phyloP scores from a whole-genome alignment of 2,113 vertebrate genomes.

The Pipa parva region DNA sequence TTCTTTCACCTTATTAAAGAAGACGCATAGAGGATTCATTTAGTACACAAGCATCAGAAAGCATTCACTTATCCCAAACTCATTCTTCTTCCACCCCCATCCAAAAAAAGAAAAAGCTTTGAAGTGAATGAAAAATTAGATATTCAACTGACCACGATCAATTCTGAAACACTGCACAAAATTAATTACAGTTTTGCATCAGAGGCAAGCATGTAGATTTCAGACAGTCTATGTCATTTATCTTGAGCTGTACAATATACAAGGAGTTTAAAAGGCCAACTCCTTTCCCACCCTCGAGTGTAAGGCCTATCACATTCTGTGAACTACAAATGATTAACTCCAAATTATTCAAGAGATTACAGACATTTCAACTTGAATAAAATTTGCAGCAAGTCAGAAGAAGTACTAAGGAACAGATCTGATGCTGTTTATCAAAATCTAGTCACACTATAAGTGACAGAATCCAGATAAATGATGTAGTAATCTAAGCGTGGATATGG shows the following conservation, averaged over 20 bases:
- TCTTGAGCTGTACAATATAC: constrained; percentile 73
- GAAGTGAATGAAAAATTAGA: constrained; percentile 85
- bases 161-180: constrained; percentile 94
- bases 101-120: constrained; percentile 56
- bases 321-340: constrained; percentile 86
- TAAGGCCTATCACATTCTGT: constrained; percentile 66
- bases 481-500: constrained; percentile 54
- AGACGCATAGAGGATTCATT: constrained; percentile 60
- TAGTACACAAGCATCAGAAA: constrained; percentile 46
- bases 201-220: constrained; percentile 75
- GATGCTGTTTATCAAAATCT: constrained; percentile 75
- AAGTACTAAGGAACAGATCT: constrained; percentile 60
- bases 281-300: constrained; percentile 74
- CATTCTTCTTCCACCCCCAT: constrained; percentile 45
- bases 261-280: constrained; percentile 78
- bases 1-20: constrained; percentile 72
- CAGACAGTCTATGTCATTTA: constrained; percentile 76
- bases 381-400: constrained; percentile 59
- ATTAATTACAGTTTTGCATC: constrained; percentile 94
- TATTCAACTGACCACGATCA: constrained; percentile 87
- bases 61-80: constrained; percentile 45
- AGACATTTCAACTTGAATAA: constrained; percentile 67
- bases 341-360: constrained; percentile 79
- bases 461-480: constrained; percentile 62
- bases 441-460: constrained; percentile 62